Conservation (phyloP, 2,113 vertebrate species). For the Cinclus mexicanus region DNA sequence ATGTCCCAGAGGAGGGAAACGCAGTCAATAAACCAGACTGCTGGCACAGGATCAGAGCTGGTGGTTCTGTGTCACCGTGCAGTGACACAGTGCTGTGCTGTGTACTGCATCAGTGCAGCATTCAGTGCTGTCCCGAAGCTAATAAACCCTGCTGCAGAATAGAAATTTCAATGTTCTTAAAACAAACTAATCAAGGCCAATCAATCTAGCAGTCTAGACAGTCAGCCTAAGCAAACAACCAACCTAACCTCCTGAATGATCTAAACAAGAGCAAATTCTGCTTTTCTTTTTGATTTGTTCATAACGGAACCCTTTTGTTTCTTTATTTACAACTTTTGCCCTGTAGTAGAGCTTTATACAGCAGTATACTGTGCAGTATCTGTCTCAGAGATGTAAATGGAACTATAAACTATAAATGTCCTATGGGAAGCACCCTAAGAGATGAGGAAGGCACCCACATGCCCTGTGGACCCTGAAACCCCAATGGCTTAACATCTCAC, state of each 20-base stretch:
- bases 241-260: not conserved
- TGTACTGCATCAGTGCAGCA: not conserved
- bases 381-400: not conserved
- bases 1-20: not conserved
- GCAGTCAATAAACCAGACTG: not conserved
- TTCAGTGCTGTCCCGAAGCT: not conserved
- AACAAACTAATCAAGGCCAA: not conserved
- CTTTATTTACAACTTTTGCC: not conserved
- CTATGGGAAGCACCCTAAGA: not conserved
- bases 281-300: not conserved
- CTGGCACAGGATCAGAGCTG: not conserved
- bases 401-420: not conserved
- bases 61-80: not conserved
- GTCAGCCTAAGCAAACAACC: not conserved
- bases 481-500: not conserved
- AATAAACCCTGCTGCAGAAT: not conserved
- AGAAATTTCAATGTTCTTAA: not conserved
- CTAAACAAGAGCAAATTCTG: not conserved
- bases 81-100: not conserved
- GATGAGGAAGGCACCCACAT: not conserved
- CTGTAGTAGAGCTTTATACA: not conserved
- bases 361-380: not conserved
- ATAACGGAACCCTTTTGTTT: not conserved
- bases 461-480: not conserved
- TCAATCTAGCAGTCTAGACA: not conserved